A percentile compares a stretch with the other conserved stretches of the same genome.
These are phyloP conservation scores for Fragum fragum DNA, from an alignment of 2,888 invertebrate species.

Conservation along the genomic window DNA sequence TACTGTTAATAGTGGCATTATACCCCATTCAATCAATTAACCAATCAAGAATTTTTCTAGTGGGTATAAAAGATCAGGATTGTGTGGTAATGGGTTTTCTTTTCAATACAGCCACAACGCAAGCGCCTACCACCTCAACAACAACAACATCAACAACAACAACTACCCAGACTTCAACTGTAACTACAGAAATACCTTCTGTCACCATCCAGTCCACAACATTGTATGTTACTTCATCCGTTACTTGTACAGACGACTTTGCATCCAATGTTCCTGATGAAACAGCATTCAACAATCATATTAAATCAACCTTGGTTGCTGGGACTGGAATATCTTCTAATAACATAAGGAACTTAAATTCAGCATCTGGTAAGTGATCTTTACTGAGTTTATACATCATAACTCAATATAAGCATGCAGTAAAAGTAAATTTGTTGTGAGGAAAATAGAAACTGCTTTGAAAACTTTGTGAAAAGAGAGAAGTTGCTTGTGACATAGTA, in stretches of 20 bases:
- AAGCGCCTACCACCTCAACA: neutral
- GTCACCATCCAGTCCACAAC: neutral
- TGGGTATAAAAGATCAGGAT: too few species aligned
- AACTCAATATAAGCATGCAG: too few species aligned
- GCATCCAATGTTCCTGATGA: neutral
- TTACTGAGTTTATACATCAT: neutral
- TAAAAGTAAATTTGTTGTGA: too few species aligned
- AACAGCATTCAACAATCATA: neutral
- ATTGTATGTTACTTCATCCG: neutral
- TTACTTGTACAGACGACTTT: conserved; percentile 1
- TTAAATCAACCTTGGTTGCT: conserved; percentile 2
- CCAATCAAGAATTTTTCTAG: too few species aligned
- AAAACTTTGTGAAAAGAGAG: too few species aligned
- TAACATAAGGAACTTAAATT: neutral
- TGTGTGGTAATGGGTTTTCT: neutral
- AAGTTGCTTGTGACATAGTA: too few species aligned
- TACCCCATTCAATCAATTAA: too few species aligned
- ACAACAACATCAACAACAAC: neutral
- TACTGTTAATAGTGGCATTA: too few species aligned
- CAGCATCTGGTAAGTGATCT: neutral
- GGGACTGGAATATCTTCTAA: neutral
- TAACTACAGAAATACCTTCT: neutral
- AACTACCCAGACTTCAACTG: neutral
- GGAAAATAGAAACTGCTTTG: too few species aligned
- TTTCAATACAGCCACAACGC: neutral